Conservation (phyloP, 2,113 vertebrate species). For the Corapipo altera region DNA sequence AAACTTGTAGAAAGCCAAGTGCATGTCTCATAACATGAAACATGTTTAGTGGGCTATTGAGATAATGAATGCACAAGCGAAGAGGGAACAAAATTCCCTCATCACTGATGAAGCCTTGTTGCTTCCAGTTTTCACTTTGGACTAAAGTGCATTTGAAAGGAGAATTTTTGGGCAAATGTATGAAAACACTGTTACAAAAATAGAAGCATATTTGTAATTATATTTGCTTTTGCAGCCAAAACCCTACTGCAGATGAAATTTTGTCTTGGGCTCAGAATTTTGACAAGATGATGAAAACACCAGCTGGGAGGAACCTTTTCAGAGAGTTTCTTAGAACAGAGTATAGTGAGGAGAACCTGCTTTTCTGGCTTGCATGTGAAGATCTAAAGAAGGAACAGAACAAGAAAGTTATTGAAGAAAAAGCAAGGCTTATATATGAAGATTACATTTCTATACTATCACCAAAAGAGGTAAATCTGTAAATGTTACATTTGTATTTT, state of each 20-base stretch:
- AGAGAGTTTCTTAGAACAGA: conserved; percentile 94
- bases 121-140: not conserved
- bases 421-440: conserved; percentile 94
- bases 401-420: conserved; percentile 86
- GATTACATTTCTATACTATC: conserved; percentile 99
- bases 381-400: conserved; percentile 92
- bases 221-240: conserved; percentile 72
- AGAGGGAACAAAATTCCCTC: not conserved
- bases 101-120: not conserved
- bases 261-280: conserved; percentile 97
- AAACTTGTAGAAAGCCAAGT: not conserved
- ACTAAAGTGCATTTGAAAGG: not conserved
- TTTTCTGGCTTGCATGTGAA: conserved; percentile 98
- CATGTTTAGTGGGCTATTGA: not conserved
- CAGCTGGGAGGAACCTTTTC: conserved; percentile 92
- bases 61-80: conserved; percentile 15
- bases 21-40: not conserved
- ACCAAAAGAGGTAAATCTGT: conserved; percentile 90
- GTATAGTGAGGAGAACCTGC: conserved; percentile 98
- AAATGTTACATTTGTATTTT: not conserved
- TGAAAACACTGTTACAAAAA: conserved; percentile 47
- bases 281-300: conserved; percentile 95
- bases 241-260: conserved; percentile 89
- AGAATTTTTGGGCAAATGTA: not conserved
- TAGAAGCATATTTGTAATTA: conserved; percentile 28